Conservation (phyloP, 1,140 invertebrate genomes). For the Nymphalis io region DNA sequence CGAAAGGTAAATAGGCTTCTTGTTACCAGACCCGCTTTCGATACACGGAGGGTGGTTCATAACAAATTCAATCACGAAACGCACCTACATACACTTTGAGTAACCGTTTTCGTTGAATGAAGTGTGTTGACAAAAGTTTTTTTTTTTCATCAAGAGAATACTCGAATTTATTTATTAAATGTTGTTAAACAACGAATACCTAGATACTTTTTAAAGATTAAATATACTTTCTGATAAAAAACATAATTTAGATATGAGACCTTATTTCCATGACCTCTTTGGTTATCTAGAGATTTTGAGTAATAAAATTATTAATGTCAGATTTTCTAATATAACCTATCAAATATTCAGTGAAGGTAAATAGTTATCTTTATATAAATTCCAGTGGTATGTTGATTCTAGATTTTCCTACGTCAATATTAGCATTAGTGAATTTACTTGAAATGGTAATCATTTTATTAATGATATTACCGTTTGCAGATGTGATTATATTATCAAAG, state of each 20-base stretch:
- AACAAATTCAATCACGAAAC: conserved; percentile 57
- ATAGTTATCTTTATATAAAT: not conserved
- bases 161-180: not conserved
- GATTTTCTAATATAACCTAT: not conserved
- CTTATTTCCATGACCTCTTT: not conserved
- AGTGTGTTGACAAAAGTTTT: conserved; percentile 8
- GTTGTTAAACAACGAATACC: not conserved
- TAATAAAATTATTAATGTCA: not conserved
- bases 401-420: conserved; percentile 42
- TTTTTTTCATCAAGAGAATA: not conserved
- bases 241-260: not conserved
- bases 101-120: conserved; percentile 6
- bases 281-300: not conserved
- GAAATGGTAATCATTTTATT: conserved; percentile 55
- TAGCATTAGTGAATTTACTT: conserved; percentile 45
- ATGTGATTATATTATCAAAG: conserved; percentile 50
- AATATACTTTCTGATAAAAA: not conserved
- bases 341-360: not conserved
- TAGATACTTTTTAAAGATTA: not conserved
- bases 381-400: conserved; percentile 25
- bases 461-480: conserved; percentile 50
- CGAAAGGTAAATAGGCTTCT: conserved; percentile 50
- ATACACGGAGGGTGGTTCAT: conserved; percentile 52
- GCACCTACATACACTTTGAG: conserved; percentile 12
- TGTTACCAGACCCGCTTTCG: conserved; percentile 46